These are phyloP conservation scores for Mythimna lalbum DNA, from an alignment of 2,888 invertebrate genomes.

Conservation along the genomic window DNA sequence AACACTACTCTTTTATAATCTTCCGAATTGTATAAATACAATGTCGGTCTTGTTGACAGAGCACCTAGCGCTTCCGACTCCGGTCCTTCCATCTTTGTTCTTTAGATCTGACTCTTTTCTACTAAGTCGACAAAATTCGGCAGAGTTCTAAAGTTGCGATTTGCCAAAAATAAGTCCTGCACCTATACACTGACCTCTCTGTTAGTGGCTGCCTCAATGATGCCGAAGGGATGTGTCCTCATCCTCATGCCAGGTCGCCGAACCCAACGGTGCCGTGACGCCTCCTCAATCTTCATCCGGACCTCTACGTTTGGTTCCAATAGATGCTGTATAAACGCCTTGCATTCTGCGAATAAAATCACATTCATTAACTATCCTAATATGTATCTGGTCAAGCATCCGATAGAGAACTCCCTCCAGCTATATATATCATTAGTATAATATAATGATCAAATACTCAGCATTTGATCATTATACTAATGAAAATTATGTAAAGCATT, in stretches of 20 bases:
- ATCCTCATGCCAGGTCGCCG: constrained; percentile 88
- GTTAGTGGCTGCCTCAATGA: constrained; percentile 76
- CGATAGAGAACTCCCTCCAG: no score
- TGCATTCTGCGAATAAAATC: constrained; percentile 77
- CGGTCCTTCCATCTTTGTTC: no score
- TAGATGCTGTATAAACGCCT: constrained; percentile 88
- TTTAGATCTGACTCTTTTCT: background rate
- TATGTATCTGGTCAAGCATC: no score
- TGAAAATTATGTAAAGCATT: no score
- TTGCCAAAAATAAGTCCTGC: background rate
- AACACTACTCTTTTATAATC: no score
- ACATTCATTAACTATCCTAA: background rate
- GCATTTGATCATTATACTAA: no score
- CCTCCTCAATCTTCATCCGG: constrained; percentile 90
- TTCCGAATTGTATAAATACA: no score
- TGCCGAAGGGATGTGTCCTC: constrained; percentile 86
- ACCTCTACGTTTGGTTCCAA: constrained; percentile 89
- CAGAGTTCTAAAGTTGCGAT: background rate
- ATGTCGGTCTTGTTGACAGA: no score
- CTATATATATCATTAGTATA: no score
- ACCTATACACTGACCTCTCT: constrained; percentile 72
- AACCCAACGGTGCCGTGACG: constrained; percentile 91
- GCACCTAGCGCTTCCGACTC: no score
- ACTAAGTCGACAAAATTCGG: no score
- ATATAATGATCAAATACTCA: no score